phyloP scores from a whole-genome alignment of 1,140 invertebrate species.

The Hylyphantes graminicola region DNA sequence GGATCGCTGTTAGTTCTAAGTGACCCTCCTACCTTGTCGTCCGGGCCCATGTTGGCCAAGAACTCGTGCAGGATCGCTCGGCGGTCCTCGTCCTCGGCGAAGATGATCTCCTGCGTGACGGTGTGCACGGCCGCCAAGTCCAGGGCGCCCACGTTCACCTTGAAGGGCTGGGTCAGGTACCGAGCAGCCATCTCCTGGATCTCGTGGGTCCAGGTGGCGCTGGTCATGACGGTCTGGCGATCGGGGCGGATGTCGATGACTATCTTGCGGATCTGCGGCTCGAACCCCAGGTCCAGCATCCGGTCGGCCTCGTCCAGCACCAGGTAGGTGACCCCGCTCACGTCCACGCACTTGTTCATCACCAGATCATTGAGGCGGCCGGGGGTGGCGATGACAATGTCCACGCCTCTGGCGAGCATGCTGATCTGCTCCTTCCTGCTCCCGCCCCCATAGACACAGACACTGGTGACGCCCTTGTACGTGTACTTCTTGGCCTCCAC shows the following conservation, averaged over 20 bases:
- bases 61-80: conserved; percentile 70
- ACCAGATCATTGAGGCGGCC: conserved; percentile 86
- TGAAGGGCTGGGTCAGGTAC: conserved; percentile 88
- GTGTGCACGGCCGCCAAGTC: conserved; percentile 72
- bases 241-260: conserved; percentile 75
- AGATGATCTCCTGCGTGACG: conserved; percentile 39
- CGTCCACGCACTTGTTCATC: conserved; percentile 74
- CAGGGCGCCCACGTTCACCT: conserved; percentile 87
- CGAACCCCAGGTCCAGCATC: conserved; percentile 89
- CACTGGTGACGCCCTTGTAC: conserved; percentile 84
- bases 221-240: conserved; percentile 71
- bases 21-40: too few relatives aligned
- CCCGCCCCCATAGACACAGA: conserved; percentile 90
- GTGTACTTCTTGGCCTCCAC: conserved; percentile 87
- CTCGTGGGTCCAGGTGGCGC: conserved; percentile 71
- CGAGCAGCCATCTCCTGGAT: conserved; percentile 78
- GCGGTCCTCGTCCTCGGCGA: conserved; percentile 44
- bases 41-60: conserved; percentile 73
- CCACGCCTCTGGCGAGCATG: conserved; percentile 77
- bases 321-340: conserved; percentile 83
- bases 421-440: conserved; percentile 80
- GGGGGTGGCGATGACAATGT: conserved; percentile 91
- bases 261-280: conserved; percentile 86
- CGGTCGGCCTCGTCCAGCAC: conserved; percentile 87
- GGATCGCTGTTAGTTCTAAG: too few relatives aligned